These are phyloP conservation scores for Branchellion lobata DNA, from an alignment of 2,888 invertebrate genomes.

Conservation along the genomic window DNA sequence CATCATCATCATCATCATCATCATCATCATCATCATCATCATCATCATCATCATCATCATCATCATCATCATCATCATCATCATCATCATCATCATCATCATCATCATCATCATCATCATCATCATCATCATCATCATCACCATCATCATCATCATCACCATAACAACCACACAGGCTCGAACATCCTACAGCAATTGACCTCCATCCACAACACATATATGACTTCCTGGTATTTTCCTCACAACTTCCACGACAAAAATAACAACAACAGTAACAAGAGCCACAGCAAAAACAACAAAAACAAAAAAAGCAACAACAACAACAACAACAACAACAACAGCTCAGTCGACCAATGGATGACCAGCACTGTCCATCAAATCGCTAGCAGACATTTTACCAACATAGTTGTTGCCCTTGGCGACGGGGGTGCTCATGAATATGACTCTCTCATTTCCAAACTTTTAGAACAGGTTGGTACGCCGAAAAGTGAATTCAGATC, in stretches of 20 bases:
- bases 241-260: neutral
- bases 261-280: neutral
- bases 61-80: conserved; percentile 33
- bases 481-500: no score
- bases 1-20: conserved; percentile 39
- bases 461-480: no score
- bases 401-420: no score
- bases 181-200: neutral
- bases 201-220: neutral
- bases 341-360: no score
- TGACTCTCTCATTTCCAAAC: no score
- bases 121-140: conserved; percentile 41
- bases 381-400: no score
- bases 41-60: conserved; percentile 39
- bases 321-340: no score
- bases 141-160: conserved; percentile 42
- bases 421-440: no score
- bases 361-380: no score
- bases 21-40: conserved; percentile 27
- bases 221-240: neutral
- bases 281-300: neutral
- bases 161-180: neutral
- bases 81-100: conserved; percentile 39
- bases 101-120: conserved; percentile 37
- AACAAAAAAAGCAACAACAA: neutral